Percentiles rank a stretch among this genome's conserved stretches.
These are phyloP conservation scores for Drosophila birchii DNA, from an alignment of 2,888 invertebrate species.

Conservation along the genomic window DNA sequence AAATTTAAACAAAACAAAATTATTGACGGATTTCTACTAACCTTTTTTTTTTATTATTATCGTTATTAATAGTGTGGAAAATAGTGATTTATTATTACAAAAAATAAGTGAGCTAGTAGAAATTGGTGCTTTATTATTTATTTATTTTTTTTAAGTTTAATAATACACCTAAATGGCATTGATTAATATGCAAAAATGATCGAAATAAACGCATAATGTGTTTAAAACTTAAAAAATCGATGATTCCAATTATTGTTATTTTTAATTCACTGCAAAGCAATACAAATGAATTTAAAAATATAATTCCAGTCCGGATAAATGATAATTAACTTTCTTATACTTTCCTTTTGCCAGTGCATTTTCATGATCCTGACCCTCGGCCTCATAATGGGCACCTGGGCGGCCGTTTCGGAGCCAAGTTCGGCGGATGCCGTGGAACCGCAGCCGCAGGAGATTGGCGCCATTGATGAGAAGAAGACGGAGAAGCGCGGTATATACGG, in stretches of 20 bases:
- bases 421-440: slow-evolving; percentile 34
- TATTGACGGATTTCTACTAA: no score
- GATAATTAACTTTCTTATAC: neutral
- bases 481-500: slow-evolving; percentile 75
- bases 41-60: neutral
- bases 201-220: neutral
- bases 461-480: slow-evolving; percentile 67
- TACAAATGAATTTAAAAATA: neutral
- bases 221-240: neutral
- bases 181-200: neutral
- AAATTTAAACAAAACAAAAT: neutral
- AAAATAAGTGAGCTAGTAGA: neutral
- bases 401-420: slow-evolving; percentile 63
- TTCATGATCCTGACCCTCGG: slow-evolving; percentile 56
- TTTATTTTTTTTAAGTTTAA: neutral
- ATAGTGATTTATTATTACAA: neutral
- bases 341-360: slow-evolving; percentile 42
- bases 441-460: slow-evolving; percentile 38
- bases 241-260: neutral
- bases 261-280: neutral
- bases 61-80: neutral
- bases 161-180: neutral
- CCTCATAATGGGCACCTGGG: slow-evolving; percentile 51
- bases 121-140: neutral
- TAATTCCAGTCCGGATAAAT: neutral